A percentile compares a stretch with the other conserved stretches of the same genome.
These are phyloP conservation scores for Bhutanitis thaidina DNA, from an alignment of 2,888 invertebrate genomes.

Conservation along the genomic window DNA sequence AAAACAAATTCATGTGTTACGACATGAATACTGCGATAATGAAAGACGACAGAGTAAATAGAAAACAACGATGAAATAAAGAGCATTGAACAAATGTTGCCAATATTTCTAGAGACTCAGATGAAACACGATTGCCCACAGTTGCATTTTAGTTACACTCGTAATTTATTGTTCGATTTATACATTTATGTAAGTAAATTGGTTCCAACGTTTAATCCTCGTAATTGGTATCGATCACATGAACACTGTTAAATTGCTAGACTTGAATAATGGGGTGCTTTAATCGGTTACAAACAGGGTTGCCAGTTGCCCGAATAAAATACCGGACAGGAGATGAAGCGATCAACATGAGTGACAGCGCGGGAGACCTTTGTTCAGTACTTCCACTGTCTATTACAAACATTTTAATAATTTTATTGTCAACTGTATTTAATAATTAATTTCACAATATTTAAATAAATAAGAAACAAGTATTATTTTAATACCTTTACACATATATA, in stretches of 20 bases:
- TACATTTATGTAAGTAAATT: slow-evolving; percentile 42
- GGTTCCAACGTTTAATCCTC: slow-evolving; percentile 38
- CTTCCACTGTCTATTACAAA: too few relatives aligned
- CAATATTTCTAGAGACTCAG: slow-evolving; percentile 50
- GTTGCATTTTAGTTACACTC: slow-evolving; percentile 50
- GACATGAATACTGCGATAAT: background rate
- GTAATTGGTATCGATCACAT: slow-evolving; percentile 44
- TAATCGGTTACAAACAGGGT: slow-evolving; percentile 20
- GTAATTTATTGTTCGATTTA: slow-evolving; percentile 52
- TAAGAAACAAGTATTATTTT: too few relatives aligned
- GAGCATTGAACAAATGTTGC: slow-evolving; percentile 27
- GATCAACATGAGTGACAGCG: background rate
- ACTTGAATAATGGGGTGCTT: slow-evolving; percentile 32
- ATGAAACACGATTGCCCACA: slow-evolving; percentile 45
- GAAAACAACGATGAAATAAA: slow-evolving; percentile 17
- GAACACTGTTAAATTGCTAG: slow-evolving; percentile 30
- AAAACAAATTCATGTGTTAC: too few relatives aligned
- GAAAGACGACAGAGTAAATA: slow-evolving; percentile 18
- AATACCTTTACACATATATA: too few relatives aligned
- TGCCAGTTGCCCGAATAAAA: slow-evolving; percentile 16
- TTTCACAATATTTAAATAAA: too few relatives aligned
- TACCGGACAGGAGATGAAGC: slow-evolving; percentile 2
- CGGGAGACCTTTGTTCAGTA: background rate
- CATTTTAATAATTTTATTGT: too few relatives aligned
- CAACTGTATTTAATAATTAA: too few relatives aligned